Evolutionary conservation across 2,888 invertebrate genomes (phyloP), one percentile per base, ranked within the genome.

Genomic region (Agrochola lota): DNA sequence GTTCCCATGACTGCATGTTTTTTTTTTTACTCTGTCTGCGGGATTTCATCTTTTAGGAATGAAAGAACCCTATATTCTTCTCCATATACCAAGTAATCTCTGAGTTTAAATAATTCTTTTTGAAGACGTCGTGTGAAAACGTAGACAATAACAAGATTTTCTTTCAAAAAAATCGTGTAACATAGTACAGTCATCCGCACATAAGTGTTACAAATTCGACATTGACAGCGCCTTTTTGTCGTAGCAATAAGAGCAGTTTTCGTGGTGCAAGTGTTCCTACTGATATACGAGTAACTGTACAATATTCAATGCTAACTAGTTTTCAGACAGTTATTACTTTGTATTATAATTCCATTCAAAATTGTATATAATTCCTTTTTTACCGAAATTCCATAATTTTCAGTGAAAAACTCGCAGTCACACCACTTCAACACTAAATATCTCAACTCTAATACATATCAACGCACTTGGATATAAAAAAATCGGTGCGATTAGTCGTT

Each of bases 401-500:
- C 6, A 52, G 15, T 68, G 64, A 30, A n/a, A n/a, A n/a, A 12
- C 40, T 3, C 12, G 0, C 26, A 46, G 6, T 63, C 12, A 78
- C 68, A 63, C 71, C 70, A 72, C 11, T 60, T 26, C 20, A 15
- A 7, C 1, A 4, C 64, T 23, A 77, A 77, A 57, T 40, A 76
- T 73, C 73, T 66, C 76, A 84, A 85, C 68, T 64, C n/a, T 43
- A 74, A 81, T 76, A 89, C 85, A 86, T 85, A 84, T 81, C 72
- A 83, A 87, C 87, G 85, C 90, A 87, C 91, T 73, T 75, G 78
- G 71, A 84, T 74, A 81, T 77, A 71, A 76, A 85, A 82, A 86
- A 86, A 87, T 85, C 86, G 90, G 91, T 91, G 92, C 92, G 91
- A 85, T 40, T 77, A 80, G 83, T 88, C 84, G 84, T 80, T 85